These are phyloP conservation scores for Pollenia griseotomentosa DNA, from an alignment of 2,888 invertebrate genomes.

Conservation along the genomic window DNA sequence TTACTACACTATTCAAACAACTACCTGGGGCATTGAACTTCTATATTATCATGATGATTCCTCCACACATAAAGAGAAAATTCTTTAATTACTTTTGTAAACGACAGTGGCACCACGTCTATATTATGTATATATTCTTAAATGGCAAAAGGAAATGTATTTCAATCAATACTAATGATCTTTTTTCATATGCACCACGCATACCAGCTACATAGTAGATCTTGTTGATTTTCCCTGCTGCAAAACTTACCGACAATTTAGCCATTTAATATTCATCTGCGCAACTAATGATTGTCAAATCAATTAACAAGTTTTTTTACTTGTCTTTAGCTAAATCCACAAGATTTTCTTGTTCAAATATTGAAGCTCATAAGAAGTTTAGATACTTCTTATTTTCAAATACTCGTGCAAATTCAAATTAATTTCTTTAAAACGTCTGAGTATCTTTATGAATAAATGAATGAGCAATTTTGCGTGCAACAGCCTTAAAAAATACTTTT, in stretches of 20 bases:
- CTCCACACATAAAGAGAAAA: neutral
- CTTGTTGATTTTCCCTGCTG: conserved; percentile 28
- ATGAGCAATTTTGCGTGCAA: conserved; percentile 59
- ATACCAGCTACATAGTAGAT: conserved; percentile 17
- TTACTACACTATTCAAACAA: too few relatives aligned
- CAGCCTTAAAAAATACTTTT: conserved; percentile 6
- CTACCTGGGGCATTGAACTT: neutral
- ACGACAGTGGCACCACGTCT: conserved; percentile 2
- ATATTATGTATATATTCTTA: conserved; percentile 29
- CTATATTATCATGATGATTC: neutral
- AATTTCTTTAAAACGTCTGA: neutral
- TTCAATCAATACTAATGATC: conserved; percentile 55
- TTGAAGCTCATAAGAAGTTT: neutral
- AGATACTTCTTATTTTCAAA: neutral
- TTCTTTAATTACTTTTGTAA: conserved; percentile 20
- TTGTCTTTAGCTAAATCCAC: conserved; percentile 6
- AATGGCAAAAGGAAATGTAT: conserved; percentile 66
- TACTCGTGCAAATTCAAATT: conserved; percentile 12
- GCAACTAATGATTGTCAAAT: conserved; percentile 65
- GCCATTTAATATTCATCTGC: conserved; percentile 40
- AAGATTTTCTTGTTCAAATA: conserved; percentile 34
- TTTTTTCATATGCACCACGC: conserved; percentile 32
- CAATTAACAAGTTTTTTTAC: conserved; percentile 63
- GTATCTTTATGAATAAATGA: conserved; percentile 18
- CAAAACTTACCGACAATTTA: conserved; percentile 12